Base-by-base conservation (phyloP, 2,797 vertebrate genomes). In the Helostoma temminkii region DNA sequence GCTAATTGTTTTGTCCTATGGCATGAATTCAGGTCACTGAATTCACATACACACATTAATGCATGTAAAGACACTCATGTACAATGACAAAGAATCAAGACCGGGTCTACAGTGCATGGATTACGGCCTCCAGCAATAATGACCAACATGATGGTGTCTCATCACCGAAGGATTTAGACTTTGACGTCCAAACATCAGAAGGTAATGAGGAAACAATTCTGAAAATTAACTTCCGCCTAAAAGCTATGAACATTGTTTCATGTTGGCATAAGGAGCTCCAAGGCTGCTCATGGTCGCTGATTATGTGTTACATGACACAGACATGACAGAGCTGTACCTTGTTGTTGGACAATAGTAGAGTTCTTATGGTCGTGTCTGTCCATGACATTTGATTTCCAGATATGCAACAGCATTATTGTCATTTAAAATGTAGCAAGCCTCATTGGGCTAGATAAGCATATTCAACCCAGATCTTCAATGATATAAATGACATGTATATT, bases 11-110 rank as follows among this genome's bases (percentile, higher is more conserved):
- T 80, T 85, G 72, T 83, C 69, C 71, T 71, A 4, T 19, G 30
- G 57, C 55, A 65, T 57, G 66, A 84, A 85, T 85, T 69, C 81
- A 83, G 86, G 82, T 88, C 85, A 86, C 66, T 67, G 79, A 84
- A 74, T 86, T 83, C 50, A 79, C 60, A 75, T 4, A 67, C 68
- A 77, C 58, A 68, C 8, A 66, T 19, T 62, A 37, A 61, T 65
- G 72, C 74, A 64, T 36, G 22, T 32, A 54, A 24, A 78, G 34
- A 73, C 16, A 80, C 49, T 65, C 65, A 43, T 24, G 36, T 46
- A 58, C 37, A 76, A 43, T 39, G 26, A 74, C 50, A 53, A 24
- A 1, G 32, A 64, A 55, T 25, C 26, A 12, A 57, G 43, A 25
- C 34, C 9, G 9, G 10, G 49, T 72, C 59, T 28, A 50, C 32